These are phyloP conservation scores for Panthera leo DNA, from an alignment of 2,113 vertebrate genomes.

Conservation along the genomic window DNA sequence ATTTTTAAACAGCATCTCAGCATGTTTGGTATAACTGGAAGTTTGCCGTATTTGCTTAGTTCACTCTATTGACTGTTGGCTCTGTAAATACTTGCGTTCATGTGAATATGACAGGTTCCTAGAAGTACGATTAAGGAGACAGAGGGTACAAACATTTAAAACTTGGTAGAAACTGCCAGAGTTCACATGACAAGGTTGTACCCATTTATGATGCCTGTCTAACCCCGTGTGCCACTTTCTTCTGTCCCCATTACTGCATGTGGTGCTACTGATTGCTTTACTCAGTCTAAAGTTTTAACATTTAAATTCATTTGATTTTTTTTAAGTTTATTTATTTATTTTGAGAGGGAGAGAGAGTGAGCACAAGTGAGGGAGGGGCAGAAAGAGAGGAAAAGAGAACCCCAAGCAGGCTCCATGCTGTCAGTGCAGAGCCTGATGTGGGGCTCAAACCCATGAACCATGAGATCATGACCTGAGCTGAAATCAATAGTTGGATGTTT, in stretches of 20 bases:
- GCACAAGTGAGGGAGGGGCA: background rate
- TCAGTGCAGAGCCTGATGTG: background rate
- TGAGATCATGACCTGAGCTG: background rate
- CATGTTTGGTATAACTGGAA: background rate
- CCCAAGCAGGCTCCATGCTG: background rate
- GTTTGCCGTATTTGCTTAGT: background rate
- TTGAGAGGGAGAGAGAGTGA: background rate
- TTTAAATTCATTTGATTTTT: background rate
- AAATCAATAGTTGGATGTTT: background rate
- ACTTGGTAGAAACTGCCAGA: background rate
- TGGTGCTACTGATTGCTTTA: background rate
- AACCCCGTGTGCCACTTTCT: background rate
- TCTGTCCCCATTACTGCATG: background rate
- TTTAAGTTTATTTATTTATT: background rate
- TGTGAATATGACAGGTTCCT: background rate
- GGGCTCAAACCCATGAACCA: background rate
- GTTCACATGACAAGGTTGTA: background rate
- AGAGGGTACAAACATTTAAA: background rate
- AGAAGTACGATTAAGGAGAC: background rate
- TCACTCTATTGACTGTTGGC: background rate
- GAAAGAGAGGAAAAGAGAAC: background rate
- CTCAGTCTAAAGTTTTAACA: background rate
- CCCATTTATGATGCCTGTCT: background rate
- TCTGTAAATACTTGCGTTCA: background rate
- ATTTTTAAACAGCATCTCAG: background rate